Percentiles rank a stretch among this genome's conserved stretches.
phyloP scores from a whole-genome alignment of 2,888 invertebrate species.

The Bombylius major region DNA sequence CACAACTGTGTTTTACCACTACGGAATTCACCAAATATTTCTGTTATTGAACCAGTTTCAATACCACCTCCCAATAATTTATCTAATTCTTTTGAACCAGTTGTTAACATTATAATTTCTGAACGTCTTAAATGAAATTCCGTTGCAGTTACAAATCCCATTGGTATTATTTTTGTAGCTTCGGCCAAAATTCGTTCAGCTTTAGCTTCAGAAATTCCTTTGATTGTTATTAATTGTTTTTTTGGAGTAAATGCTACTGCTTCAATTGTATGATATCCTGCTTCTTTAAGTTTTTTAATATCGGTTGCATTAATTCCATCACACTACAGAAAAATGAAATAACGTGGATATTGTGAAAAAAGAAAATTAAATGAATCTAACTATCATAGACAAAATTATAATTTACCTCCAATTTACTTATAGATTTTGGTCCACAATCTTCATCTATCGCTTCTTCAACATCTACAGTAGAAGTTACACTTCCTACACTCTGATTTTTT shows the following conservation, averaged over 20 bases:
- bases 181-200: conserved; percentile 87
- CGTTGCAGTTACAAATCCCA: conserved; percentile 97
- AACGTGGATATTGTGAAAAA: neutral
- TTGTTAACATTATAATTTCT: conserved; percentile 88
- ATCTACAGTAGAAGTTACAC: conserved; percentile 41
- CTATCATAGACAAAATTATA: neutral
- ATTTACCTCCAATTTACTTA: conserved; percentile 58
- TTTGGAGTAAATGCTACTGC: conserved; percentile 91
- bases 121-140: conserved; percentile 90
- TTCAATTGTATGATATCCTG: conserved; percentile 90
- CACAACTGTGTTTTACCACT: conserved; percentile 97
- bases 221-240: conserved; percentile 74
- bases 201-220: conserved; percentile 95
- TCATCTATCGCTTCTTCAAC: conserved; percentile 43
- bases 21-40: conserved; percentile 96
- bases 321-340: conserved; percentile 44
- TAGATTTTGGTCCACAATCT: conserved; percentile 57
- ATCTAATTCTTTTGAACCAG: conserved; percentile 90
- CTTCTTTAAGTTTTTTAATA: conserved; percentile 84
- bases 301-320: conserved; percentile 84
- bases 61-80: conserved; percentile 88
- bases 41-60: conserved; percentile 97
- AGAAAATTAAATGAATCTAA: neutral
- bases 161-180: conserved; percentile 85
- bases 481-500: conserved; percentile 24